Conservation (phyloP, 2,888 invertebrate species). For the Diplazon laetatorius region DNA sequence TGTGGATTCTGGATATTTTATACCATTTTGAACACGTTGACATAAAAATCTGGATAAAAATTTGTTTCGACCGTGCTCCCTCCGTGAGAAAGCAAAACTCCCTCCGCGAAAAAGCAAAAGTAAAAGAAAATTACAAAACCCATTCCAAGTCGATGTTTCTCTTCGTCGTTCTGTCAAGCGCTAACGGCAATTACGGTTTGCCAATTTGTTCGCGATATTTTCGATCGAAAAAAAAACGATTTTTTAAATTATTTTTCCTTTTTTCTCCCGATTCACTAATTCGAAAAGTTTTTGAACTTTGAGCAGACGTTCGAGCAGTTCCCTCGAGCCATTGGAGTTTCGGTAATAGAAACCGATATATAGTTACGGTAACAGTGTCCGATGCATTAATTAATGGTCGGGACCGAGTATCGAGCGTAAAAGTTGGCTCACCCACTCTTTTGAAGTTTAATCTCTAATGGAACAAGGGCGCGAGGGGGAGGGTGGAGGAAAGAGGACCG, state of each 20-base stretch:
- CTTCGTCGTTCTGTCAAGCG: too few species aligned
- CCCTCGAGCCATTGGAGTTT: constrained; percentile 12
- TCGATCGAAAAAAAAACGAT: background rate
- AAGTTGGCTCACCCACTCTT: constrained; percentile 58
- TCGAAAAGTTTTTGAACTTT: constrained; percentile 26
- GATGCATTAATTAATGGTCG: constrained; percentile 71
- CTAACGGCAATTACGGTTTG: background rate
- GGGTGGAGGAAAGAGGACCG: too few species aligned
- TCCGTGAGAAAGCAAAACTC: too few species aligned
- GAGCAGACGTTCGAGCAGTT: background rate
- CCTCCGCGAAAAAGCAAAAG: too few species aligned
- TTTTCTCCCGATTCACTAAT: constrained; percentile 3
- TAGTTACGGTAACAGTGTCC: constrained; percentile 26
- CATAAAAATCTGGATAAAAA: too few species aligned
- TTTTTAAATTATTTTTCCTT: background rate
- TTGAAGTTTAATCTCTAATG: constrained; percentile 80
- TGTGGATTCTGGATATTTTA: too few species aligned
- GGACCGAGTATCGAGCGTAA: constrained; percentile 33
- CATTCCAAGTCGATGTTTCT: too few species aligned
- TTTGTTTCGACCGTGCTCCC: too few species aligned
- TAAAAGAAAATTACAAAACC: too few species aligned
- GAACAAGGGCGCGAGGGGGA: constrained; percentile 64
- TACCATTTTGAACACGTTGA: too few species aligned
- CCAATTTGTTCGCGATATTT: background rate
- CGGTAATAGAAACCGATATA: constrained; percentile 19